Percentiles rank a stretch among this genome's conserved stretches.
These are phyloP conservation scores for Vanacampus margaritifer DNA, from an alignment of 2,113 vertebrate species.

Conservation along the genomic window DNA sequence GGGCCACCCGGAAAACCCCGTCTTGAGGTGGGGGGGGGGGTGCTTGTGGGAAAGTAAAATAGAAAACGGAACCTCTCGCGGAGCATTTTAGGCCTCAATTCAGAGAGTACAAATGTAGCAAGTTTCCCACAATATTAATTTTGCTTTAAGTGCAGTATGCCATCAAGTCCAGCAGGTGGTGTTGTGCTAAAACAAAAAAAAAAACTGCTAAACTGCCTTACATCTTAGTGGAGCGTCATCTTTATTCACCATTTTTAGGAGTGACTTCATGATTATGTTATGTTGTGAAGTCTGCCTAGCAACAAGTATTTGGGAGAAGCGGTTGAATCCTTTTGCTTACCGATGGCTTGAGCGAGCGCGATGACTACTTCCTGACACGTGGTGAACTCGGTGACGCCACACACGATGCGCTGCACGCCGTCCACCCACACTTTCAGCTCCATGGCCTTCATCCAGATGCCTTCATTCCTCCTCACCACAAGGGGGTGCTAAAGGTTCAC, in stretches of 20 bases:
- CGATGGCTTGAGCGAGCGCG: conserved; percentile 96
- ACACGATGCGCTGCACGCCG: conserved; percentile 94
- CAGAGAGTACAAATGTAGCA: not conserved
- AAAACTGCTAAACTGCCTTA: not conserved
- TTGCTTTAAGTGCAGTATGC: not conserved
- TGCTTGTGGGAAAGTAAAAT: conserved; percentile 2
- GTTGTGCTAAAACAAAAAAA: not conserved
- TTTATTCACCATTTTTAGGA: not conserved
- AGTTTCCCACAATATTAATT: too few species aligned
- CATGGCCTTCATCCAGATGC: conserved; percentile 78
- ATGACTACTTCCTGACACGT: conserved; percentile 98
- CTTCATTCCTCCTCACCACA: conserved; percentile 62
- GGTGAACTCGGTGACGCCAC: conserved; percentile 93
- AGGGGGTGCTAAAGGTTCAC: conserved; percentile 21
- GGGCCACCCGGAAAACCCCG: conserved; percentile 18
- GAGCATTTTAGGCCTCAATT: not conserved
- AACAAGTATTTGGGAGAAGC: not conserved
- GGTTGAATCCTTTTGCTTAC: conserved; percentile 57
- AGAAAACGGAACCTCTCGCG: not conserved
- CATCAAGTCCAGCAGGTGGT: not conserved
- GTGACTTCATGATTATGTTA: not conserved
- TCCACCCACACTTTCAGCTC: conserved; percentile 99
- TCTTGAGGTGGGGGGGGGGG: too few species aligned
- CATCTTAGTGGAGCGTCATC: too few species aligned
- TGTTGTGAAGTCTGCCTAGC: not conserved